These are phyloP conservation scores for Enteromius unitaeniatus DNA, from an alignment of 2,797 vertebrate species.

Conservation along the genomic window DNA sequence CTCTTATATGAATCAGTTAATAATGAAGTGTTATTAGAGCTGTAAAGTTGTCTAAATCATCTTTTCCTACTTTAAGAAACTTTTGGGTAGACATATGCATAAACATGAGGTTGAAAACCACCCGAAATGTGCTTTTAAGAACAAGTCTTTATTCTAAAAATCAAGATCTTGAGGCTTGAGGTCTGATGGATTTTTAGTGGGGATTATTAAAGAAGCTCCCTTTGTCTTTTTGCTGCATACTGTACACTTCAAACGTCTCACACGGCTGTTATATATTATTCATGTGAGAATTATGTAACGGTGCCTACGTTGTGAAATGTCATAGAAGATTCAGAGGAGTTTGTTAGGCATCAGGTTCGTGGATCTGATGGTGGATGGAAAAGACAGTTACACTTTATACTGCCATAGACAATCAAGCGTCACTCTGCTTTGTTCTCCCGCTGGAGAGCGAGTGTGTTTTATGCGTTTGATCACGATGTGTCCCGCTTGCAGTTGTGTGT, in stretches of 20 bases:
- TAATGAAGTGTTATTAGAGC: background rate
- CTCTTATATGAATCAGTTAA: too few species aligned
- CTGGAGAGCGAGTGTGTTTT: slow-evolving; percentile 35
- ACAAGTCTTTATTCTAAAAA: slow-evolving; percentile 8
- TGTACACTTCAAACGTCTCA: slow-evolving; percentile 44
- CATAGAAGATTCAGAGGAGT: slow-evolving; percentile 32
- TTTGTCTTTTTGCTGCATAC: slow-evolving; percentile 37
- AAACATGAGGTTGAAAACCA: slow-evolving; percentile 15
- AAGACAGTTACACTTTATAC: slow-evolving; percentile 31
- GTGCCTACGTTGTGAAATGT: slow-evolving; percentile 29
- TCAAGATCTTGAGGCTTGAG: background rate
- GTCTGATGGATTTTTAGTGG: slow-evolving; percentile 25
- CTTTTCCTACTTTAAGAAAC: background rate
- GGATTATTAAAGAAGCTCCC: slow-evolving; percentile 38
- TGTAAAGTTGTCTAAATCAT: background rate
- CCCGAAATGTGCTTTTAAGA: slow-evolving; percentile 1
- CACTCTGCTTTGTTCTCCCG: slow-evolving; percentile 26
- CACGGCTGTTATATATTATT: slow-evolving; percentile 53
- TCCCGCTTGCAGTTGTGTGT: slow-evolving; percentile 23
- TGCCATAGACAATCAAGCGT: slow-evolving; percentile 3
- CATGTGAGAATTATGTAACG: slow-evolving; percentile 56
- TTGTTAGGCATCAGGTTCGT: slow-evolving; percentile 35
- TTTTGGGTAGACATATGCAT: slow-evolving; percentile 6
- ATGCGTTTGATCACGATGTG: slow-evolving; percentile 27
- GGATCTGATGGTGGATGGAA: slow-evolving; percentile 42